Percentiles rank a stretch among this genome's conserved stretches.
phyloP scores from a whole-genome alignment of 2,797 vertebrate species.

The Pteropus rufus region DNA sequence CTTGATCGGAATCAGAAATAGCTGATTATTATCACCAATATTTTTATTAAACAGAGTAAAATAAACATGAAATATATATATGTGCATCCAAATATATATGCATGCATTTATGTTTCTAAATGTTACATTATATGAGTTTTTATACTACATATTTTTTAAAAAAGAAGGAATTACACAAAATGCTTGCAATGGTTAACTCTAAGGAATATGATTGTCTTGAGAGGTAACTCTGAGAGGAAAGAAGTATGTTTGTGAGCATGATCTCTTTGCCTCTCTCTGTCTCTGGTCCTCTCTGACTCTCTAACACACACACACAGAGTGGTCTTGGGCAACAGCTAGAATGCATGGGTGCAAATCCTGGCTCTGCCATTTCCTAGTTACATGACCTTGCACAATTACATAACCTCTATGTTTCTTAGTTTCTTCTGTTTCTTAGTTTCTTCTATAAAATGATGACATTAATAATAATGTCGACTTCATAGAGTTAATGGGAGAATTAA shows the following conservation, averaged over 20 bases:
- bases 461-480: not conserved
- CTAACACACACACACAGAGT: not conserved
- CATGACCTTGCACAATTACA: not conserved
- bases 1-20: no score
- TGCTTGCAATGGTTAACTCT: not conserved
- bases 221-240: not conserved
- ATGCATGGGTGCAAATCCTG: not conserved
- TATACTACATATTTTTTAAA: not conserved
- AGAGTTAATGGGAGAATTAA: not conserved
- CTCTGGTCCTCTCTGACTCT: not conserved
- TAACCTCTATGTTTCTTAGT: not conserved
- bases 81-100: not conserved
- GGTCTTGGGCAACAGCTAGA: not conserved
- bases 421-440: not conserved
- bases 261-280: not conserved
- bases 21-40: not conserved
- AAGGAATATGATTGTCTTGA: not conserved
- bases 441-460: not conserved
- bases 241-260: not conserved
- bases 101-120: not conserved
- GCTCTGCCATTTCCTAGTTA: not conserved
- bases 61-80: not conserved
- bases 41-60: not conserved
- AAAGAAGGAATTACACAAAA: conserved; percentile 24
- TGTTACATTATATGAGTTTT: not conserved